Evolutionary conservation across 2,113 vertebrate genomes (phyloP).

Genomic region (Chaetops frenatus): DNA sequence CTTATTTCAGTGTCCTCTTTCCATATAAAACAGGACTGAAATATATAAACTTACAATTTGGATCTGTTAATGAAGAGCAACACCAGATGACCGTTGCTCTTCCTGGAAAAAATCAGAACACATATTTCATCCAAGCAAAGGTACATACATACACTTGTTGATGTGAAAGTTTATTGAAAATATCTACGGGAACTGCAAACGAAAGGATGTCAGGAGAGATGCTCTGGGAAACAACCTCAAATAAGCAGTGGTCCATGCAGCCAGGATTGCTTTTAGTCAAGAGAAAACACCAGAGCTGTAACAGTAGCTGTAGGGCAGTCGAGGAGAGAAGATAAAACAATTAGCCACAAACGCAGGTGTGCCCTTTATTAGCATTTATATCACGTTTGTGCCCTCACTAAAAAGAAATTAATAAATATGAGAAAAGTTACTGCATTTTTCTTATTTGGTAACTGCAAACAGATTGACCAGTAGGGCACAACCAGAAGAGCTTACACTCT

Average conservation of each 20-base stretch:
- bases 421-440: not conserved
- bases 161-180: not conserved
- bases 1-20: not conserved
- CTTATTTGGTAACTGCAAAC: not conserved
- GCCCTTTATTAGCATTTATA: not conserved
- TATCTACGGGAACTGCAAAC: not conserved
- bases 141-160: not conserved
- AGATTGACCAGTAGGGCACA: not conserved
- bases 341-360: not conserved
- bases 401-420: not conserved
- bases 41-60: not conserved
- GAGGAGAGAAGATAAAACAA: not conserved
- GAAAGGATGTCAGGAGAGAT: not conserved
- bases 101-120: not conserved
- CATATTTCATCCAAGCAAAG: not conserved
- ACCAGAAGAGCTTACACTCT: not conserved
- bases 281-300: not conserved
- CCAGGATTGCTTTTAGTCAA: not conserved
- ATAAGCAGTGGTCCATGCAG: not conserved
- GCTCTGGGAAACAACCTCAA: not conserved
- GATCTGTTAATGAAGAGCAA: not conserved
- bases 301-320: not conserved
- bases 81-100: not conserved
- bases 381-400: accelerated
- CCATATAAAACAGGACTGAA: not conserved